These are phyloP conservation scores for Bacillus rossius DNA, from an alignment of 1,140 invertebrate species.

Conservation along the genomic window DNA sequence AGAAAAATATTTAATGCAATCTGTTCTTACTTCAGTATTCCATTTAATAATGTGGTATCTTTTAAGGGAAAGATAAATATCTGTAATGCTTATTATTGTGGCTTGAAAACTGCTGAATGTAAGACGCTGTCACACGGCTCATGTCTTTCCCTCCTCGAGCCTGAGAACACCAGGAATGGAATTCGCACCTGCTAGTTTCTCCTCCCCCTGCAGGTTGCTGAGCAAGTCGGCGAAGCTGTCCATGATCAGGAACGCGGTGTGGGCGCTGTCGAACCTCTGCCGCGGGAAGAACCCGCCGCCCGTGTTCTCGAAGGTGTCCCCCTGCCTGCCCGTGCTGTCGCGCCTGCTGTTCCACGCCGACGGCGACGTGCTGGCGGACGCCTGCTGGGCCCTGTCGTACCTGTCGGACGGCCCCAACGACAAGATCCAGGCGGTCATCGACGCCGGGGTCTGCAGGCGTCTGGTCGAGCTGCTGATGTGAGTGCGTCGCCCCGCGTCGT, in stretches of 20 bases:
- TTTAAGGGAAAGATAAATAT: too few species aligned
- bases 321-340: conserved; percentile 81
- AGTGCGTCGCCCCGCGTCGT: conserved; percentile 37
- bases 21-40: too few species aligned
- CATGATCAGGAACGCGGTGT: conserved; percentile 96
- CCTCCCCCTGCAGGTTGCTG: conserved; percentile 59
- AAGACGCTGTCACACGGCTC: too few species aligned
- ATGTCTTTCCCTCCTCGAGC: too few species aligned
- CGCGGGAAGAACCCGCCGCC: conserved; percentile 96
- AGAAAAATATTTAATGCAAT: too few species aligned
- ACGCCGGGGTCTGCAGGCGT: conserved; percentile 90
- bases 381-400: conserved; percentile 94
- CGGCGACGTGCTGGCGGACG: conserved; percentile 87
- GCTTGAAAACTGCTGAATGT: too few species aligned
- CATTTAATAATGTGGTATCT: too few species aligned
- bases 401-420: conserved; percentile 96
- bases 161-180: too few species aligned
- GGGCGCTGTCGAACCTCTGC: conserved; percentile 95
- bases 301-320: conserved; percentile 74
- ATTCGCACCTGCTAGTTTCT: not conserved
- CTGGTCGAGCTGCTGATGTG: conserved; percentile 92
- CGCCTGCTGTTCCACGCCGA: conserved; percentile 85
- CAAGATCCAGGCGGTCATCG: conserved; percentile 96
- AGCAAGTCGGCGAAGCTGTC: conserved; percentile 77
- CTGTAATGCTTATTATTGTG: too few species aligned